Evolutionary conservation across 1,140 invertebrate species (phyloP), one percentile per base, ranked within the genome.

Genomic region (Brachionus calyciflorus): DNA sequence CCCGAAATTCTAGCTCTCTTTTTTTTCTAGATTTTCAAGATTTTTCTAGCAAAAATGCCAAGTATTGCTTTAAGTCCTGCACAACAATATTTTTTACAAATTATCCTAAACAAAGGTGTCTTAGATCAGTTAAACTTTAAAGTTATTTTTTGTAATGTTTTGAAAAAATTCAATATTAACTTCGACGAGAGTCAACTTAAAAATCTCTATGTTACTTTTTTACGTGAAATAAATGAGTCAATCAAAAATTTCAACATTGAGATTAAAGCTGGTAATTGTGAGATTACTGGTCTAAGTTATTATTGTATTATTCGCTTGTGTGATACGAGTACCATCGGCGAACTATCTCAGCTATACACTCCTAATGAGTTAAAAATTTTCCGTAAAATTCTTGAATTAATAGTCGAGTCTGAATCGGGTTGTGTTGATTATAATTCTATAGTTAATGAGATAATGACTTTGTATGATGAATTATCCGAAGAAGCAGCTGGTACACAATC

Each of bases 121-220:
- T 9, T 73, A 0, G 69, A 73, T 33, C 69, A 73, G 24, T 26
- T 55, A 12, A 73, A 73, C 24, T 73, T 73, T 24, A 73, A 73
- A 24, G 46, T 37, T 17, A 48, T 73, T n/a, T 73, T 73, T 33
- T 51, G 51, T 33, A 55, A 19, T 37, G 69, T 73, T 3, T n/a
- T 73, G n/a, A 73, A 73, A 73, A 73, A 73, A 41, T 73, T 73
- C 46, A 48, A 73, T 21, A 73, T 73, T 30, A 37, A 73, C 6
- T 53, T 40, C 48, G 26, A 73, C 10, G 69, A 73, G 7, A 19
- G 6, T 21, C n/a, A 55, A 12, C 17, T 51, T 9, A 73, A 73
- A 46, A 19, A 12, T 17, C 17, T 21, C 3, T 73, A 73, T n/a
- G 69, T 55, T n/a, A 73, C 21, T n/a, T 73, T 73, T 55, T 55